Evolutionary conservation across 2,797 vertebrate species (phyloP).

Genomic region (Esox lucius): DNA sequence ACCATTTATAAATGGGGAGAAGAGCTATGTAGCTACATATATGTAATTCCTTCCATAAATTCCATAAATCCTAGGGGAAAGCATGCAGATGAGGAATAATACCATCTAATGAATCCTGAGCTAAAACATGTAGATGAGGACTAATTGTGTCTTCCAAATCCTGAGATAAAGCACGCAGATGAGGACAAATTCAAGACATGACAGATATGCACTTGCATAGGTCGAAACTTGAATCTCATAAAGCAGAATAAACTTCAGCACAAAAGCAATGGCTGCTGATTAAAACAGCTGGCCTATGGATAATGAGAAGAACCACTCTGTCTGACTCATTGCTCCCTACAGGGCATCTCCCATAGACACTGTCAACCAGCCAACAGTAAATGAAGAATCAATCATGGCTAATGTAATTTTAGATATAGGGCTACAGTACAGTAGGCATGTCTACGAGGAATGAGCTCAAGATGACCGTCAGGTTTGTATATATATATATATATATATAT

Average conservation of each 20-base stretch:
- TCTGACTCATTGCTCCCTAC: background rate
- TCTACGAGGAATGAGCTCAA: background rate
- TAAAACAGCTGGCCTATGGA: background rate
- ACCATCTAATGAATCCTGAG: background rate
- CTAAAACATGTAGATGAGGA: background rate
- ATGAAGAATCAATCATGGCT: background rate
- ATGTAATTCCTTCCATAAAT: too few relatives aligned
- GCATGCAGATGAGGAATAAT: background rate
- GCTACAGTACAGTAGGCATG: background rate
- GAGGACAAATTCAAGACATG: background rate
- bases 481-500: background rate
- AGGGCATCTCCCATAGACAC: background rate
- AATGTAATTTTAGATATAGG: background rate
- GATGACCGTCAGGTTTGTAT: background rate
- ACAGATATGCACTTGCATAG: background rate
- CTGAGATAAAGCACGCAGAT: background rate
- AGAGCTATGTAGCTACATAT: too few relatives aligned
- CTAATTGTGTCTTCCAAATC: background rate
- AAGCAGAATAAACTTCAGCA: background rate
- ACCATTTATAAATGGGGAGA: too few relatives aligned
- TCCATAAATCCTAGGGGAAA: too few relatives aligned
- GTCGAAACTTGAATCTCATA: background rate
- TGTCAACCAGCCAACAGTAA: too few relatives aligned
- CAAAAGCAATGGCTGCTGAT: conserved; percentile 2
- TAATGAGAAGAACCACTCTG: conserved; percentile 3